phyloP scores from a whole-genome alignment of 2,797 vertebrate genomes.

The Vespertilio murinus region DNA sequence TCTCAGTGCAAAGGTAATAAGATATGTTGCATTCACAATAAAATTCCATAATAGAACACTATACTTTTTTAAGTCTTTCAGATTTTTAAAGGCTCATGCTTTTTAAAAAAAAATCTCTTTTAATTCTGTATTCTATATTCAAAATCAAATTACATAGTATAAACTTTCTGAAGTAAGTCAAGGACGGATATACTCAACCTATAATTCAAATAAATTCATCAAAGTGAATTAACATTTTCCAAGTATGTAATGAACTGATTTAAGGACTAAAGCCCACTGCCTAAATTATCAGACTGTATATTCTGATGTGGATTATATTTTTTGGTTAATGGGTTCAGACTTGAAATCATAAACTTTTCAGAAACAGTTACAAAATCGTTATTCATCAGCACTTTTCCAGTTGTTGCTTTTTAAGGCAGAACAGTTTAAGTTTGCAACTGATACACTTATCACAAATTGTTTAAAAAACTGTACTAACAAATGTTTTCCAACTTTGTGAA shows the following conservation, averaged over 20 bases:
- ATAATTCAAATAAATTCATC: not conserved
- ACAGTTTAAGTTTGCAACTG: constrained; percentile 11
- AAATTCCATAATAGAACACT: not conserved
- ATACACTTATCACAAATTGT: not conserved
- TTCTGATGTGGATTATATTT: not conserved
- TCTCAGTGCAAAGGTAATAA: not conserved
- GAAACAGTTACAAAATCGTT: constrained; percentile 3
- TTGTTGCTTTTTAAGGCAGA: not conserved
- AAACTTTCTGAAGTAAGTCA: constrained; percentile 9
- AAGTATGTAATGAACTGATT: constrained; percentile 19
- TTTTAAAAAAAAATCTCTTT: not conserved
- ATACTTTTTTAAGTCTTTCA: not conserved
- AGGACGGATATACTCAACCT: not conserved
- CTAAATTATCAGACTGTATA: not conserved
- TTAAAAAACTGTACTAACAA: constrained; percentile 16
- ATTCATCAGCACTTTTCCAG: not conserved
- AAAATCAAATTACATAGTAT: constrained; percentile 31
- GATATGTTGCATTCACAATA: not conserved
- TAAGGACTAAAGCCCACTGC: not conserved
- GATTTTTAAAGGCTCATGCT: not conserved
- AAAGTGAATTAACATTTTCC: constrained; percentile 6
- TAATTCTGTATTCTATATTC: not conserved
- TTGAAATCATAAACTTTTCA: constrained; percentile 2
- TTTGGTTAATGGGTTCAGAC: not conserved
- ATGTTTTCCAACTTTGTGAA: constrained; percentile 10